Conservation (phyloP, 2,888 invertebrate species). For the Prosopocoilus inquinatus region DNA sequence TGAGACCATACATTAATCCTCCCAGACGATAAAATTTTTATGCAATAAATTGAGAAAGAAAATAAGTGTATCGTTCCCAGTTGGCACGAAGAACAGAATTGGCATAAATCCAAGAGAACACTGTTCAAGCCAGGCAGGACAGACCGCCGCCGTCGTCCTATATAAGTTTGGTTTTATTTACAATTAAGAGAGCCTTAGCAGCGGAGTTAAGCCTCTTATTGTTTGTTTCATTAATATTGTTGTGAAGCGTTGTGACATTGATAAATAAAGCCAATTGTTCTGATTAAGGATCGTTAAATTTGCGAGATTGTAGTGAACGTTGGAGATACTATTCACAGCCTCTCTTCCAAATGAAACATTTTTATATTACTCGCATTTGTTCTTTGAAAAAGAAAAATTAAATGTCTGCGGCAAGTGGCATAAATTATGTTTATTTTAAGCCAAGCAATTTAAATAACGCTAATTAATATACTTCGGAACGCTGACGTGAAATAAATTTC, state of each 20-base stretch:
- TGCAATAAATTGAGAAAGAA: no score
- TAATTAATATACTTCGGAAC: no score
- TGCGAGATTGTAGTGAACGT: constrained; percentile 21
- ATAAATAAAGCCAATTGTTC: constrained; percentile 29
- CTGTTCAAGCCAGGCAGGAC: background rate
- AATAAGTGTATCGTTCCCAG: background rate
- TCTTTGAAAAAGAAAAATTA: no score
- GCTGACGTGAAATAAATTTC: no score
- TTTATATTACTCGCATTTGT: no score
- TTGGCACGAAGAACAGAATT: background rate
- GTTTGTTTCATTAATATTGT: constrained; percentile 10
- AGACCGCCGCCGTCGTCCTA: background rate
- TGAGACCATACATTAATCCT: no score
- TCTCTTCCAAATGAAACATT: background rate
- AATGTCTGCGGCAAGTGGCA: no score
- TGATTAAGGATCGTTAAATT: constrained; percentile 30
- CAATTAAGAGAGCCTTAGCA: background rate
- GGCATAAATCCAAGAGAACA: constrained; percentile 1
- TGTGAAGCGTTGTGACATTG: constrained; percentile 23
- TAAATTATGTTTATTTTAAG: no score
- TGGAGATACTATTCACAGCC: no score
- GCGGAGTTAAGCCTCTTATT: constrained; percentile 1
- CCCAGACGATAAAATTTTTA: no score
- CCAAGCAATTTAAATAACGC: no score
- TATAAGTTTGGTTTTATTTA: constrained; percentile 1